These are phyloP conservation scores for Acrocephalus arundinaceus DNA, from an alignment of 2,113 vertebrate species.

Conservation along the genomic window DNA sequence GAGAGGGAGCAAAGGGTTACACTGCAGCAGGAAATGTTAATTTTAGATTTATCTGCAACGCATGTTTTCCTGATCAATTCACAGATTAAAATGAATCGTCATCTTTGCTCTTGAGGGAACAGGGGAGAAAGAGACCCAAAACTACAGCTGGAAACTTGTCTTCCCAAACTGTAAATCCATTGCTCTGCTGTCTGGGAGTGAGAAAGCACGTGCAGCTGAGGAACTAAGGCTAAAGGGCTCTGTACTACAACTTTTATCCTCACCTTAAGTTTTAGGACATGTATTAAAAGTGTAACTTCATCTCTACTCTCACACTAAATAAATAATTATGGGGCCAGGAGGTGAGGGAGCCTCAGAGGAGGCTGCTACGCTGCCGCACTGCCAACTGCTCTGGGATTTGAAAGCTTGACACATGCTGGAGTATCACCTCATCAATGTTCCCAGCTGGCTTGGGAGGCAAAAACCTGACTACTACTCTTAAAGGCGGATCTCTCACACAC, in stretches of 20 bases:
- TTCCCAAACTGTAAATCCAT: background rate
- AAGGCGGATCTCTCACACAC: background rate
- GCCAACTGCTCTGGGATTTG: conserved; percentile 42
- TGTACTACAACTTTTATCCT: conserved; percentile 27
- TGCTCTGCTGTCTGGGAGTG: background rate
- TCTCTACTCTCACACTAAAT: conserved; percentile 33
- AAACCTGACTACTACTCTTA: background rate
- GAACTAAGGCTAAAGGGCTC: conserved; percentile 25
- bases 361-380: background rate
- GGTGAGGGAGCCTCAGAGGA: conserved; percentile 39
- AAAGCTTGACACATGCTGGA: conserved; percentile 50
- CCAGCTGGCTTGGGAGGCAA: conserved; percentile 8
- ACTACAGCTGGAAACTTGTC: background rate
- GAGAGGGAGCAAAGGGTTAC: background rate
- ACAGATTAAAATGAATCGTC: background rate
- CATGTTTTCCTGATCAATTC: background rate
- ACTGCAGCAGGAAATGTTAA: background rate
- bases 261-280: conserved; percentile 9
- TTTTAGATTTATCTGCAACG: background rate
- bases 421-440: conserved; percentile 52
- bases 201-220: background rate
- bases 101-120: background rate
- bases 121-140: background rate
- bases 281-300: background rate
- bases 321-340: conserved; percentile 56